A percentile compares a stretch with the other conserved stretches of the same genome.
These are phyloP conservation scores for Eubucco bourcierii DNA, from an alignment of 2,113 vertebrate species.

Conservation along the genomic window DNA sequence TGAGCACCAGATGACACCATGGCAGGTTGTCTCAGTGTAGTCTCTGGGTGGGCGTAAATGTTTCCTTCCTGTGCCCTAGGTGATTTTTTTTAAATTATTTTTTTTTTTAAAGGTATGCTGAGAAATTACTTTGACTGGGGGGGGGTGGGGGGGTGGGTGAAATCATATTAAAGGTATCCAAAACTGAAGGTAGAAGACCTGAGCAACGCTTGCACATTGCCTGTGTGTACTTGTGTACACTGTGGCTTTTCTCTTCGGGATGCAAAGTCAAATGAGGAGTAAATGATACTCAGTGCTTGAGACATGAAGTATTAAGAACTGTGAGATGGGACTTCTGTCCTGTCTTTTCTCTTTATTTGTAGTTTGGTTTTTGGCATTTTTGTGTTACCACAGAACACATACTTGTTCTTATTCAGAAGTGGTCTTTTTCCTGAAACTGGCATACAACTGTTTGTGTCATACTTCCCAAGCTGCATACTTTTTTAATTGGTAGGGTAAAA, in stretches of 20 bases:
- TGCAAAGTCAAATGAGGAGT: neutral
- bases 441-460: neutral
- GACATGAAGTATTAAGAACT: neutral
- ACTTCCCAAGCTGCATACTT: neutral
- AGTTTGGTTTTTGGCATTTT: neutral
- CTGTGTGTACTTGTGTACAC: neutral
- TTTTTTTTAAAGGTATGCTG: too few relatives aligned
- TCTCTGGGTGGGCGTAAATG: neutral
- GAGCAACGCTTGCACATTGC: neutral
- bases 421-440: neutral
- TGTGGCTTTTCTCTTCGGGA: neutral
- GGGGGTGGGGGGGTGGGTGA: too few relatives aligned
- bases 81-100: too few relatives aligned
- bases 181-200: neutral
- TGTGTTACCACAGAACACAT: neutral
- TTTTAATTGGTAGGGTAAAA: constrained; percentile 40
- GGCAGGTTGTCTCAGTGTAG: neutral
- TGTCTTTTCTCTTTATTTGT: neutral
- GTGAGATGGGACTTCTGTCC: neutral
- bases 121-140: neutral
- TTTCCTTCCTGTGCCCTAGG: neutral
- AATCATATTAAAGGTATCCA: neutral
- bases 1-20: neutral
- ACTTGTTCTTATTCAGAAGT: neutral
- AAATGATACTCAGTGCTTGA: neutral